These are phyloP conservation scores for Anguilla japonica DNA, from an alignment of 2,113 vertebrate genomes.

Conservation along the genomic window DNA sequence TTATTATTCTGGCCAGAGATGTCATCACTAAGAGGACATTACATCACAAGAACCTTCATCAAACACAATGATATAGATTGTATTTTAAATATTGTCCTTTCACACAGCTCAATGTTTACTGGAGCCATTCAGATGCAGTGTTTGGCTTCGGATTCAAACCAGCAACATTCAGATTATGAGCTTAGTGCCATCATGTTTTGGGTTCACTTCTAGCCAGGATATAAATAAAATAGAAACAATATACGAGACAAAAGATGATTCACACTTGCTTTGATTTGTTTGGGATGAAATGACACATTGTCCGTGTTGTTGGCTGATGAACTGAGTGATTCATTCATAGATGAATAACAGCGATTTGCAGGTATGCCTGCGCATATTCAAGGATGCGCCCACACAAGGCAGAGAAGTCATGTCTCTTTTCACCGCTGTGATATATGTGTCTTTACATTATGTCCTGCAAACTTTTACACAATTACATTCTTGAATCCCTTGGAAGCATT, in stretches of 20 bases:
- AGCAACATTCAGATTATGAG: not conserved
- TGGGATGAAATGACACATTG: not conserved
- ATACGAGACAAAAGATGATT: too few species aligned
- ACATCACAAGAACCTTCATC: too few species aligned
- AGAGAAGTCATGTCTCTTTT: not conserved
- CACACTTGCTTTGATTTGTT: too few species aligned
- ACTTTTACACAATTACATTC: not conserved
- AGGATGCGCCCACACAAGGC: not conserved
- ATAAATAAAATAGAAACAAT: too few species aligned
- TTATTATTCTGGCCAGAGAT: too few species aligned
- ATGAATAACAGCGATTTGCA: not conserved
- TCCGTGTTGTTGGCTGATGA: not conserved
- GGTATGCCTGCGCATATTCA: not conserved
- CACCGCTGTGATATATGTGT: not conserved
- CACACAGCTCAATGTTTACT: not conserved
- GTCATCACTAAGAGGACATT: too few species aligned
- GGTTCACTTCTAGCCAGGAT: too few species aligned
- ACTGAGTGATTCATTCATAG: not conserved
- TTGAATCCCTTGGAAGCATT: not conserved
- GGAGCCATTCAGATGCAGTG: not conserved
- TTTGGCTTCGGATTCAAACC: too few species aligned
- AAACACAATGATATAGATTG: not conserved
- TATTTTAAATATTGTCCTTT: not conserved
- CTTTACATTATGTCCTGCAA: not conserved
- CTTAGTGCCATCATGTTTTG: too few species aligned